Base-by-base conservation (phyloP, 35 echinoderm and acorn worm species). In the Apostichopus californicus region DNA sequence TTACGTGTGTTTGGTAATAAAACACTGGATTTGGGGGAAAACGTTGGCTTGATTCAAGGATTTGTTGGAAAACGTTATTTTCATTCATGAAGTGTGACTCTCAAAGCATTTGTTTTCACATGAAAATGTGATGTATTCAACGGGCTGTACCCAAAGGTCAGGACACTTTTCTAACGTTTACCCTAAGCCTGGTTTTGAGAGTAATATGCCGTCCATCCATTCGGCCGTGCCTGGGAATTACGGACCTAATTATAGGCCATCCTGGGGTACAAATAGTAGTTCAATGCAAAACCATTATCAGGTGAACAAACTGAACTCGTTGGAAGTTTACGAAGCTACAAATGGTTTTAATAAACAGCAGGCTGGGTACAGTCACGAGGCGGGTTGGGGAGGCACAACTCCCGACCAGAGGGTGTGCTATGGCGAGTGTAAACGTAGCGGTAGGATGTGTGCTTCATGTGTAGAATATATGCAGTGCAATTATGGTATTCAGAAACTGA, bases 71-170 rank as follows among this genome's bases (percentile, higher is more conserved):
- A 61, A 61, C 58, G 12, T 61, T 12, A 7, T 61, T 61, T 75
- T 14, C 71, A 7, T 75, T 75, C 14, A 7, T 20, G 71, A n/a
- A 75, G 71, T 61, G 7, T 75, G 20, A 75, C 71, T 75, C 71
- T 75, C 17, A 75, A 75, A 85, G 81, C 54, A 85, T 85, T 54
- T 85, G 9, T 46, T 8, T 78, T 22, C 71, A 91, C 55, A 91
- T 91, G 72, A 59, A 77, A 79, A 91, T 91, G 89, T 91, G 77
- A 91, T 91, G 89, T 91, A 91, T 91, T 59, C 89, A 54, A 56
- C 89, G 11, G 77, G 55, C 59, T 91, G 55, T 91, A 61, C 89
- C 21, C 89, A 77, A 53, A 77, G 89, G 61, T 79, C 89, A 91
- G 89, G 77, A 54, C 75, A 79, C 86, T 89, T 72, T 91, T 55